These are phyloP conservation scores for Hymenopus coronatus DNA, from an alignment of 2,888 invertebrate species.

Conservation along the genomic window DNA sequence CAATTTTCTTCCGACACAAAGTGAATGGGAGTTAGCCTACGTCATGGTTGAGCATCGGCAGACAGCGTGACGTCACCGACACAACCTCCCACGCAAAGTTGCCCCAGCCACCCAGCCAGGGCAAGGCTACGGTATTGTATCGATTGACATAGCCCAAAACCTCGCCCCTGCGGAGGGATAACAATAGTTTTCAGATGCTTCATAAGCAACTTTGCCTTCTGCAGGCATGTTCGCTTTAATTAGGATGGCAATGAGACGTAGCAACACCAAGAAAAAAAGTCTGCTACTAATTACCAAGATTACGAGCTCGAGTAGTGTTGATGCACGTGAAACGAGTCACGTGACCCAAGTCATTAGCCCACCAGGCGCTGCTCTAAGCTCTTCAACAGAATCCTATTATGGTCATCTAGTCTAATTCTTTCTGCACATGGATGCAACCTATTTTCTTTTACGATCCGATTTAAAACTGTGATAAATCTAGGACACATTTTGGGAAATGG, in stretches of 20 bases:
- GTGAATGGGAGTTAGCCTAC: neutral
- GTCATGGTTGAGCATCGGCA: slow-evolving; percentile 5
- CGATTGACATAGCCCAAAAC: neutral
- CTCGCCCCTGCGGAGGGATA: neutral
- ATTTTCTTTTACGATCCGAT: too few relatives aligned
- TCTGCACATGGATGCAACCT: neutral
- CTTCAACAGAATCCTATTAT: neutral
- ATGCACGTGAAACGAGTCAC: neutral
- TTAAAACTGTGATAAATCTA: too few relatives aligned
- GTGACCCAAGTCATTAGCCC: neutral
- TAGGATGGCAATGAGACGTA: neutral
- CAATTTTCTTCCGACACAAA: neutral
- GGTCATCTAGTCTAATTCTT: neutral
- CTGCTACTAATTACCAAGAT: neutral
- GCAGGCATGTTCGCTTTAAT: neutral
- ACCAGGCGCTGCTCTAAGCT: neutral
- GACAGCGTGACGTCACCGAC: slow-evolving; percentile 6
- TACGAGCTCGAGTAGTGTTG: neutral
- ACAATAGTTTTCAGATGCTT: neutral
- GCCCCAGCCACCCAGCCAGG: neutral
- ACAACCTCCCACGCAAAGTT: neutral
- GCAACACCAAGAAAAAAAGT: neutral
- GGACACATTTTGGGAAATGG: too few relatives aligned
- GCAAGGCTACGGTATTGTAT: slow-evolving; percentile 4
- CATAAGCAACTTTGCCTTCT: neutral